phyloP scores from a whole-genome alignment of 2,888 invertebrate species.

The Volucella zonaria region DNA sequence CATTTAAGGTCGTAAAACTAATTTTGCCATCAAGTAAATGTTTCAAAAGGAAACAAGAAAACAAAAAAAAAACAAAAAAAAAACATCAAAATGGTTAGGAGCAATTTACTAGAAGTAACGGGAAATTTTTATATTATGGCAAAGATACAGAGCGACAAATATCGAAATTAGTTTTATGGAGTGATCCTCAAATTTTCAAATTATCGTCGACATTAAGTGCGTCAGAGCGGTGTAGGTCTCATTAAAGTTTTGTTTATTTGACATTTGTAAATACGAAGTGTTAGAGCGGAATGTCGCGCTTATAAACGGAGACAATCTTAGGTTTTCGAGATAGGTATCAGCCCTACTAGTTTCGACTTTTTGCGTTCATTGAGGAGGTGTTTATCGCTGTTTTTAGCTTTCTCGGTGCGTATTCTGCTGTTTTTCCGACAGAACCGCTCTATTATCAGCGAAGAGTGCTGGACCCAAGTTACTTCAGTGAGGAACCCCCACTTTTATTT shows the following conservation, averaged over 20 bases:
- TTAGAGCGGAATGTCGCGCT: background rate
- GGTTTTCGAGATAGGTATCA: too few relatives aligned
- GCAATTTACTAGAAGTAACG: background rate
- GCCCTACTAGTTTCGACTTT: too few relatives aligned
- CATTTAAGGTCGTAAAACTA: slow-evolving; percentile 70
- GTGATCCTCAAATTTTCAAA: slow-evolving; percentile 63
- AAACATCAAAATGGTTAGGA: background rate
- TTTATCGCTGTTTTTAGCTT: too few relatives aligned
- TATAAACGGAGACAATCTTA: too few relatives aligned
- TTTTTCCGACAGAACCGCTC: too few relatives aligned
- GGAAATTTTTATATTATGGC: background rate
- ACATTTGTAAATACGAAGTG: slow-evolving; percentile 9
- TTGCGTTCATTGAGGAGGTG: too few relatives aligned
- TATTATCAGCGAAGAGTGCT: too few relatives aligned
- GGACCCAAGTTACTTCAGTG: too few relatives aligned
- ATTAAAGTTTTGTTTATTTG: slow-evolving; percentile 30
- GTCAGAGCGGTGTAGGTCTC: slow-evolving; percentile 13
- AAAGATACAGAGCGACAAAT: slow-evolving; percentile 24
- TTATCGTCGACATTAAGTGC: slow-evolving; percentile 61
- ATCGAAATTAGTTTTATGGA: slow-evolving; percentile 52
- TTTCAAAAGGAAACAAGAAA: slow-evolving; percentile 44
- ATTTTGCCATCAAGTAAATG: slow-evolving; percentile 73
- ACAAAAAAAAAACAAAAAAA: slow-evolving; percentile 24
- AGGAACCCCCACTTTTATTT: too few relatives aligned
- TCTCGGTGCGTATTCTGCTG: too few relatives aligned